Base-by-base conservation (phyloP, 2,888 invertebrate species). In the Zygaena filipendulae region DNA sequence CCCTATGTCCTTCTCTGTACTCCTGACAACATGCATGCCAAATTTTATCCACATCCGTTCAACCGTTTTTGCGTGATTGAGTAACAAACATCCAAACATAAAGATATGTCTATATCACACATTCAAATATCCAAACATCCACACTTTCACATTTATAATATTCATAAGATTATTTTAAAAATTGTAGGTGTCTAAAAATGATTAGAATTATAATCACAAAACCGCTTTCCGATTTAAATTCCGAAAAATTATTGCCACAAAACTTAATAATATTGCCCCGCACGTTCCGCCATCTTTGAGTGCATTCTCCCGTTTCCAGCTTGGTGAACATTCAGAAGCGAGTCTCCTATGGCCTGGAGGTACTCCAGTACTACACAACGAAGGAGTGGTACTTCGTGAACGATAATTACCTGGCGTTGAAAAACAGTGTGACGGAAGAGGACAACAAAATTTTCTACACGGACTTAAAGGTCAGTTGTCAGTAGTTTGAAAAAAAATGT, bases 321-420 rank as follows among this genome's bases (percentile, higher is more conserved):
- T 77, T 90, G 77, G 80, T 89, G 1, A 82, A 82, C 37, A 75
- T 85, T 4, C 88, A 89, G 50, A 81, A 82, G 25, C 80, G 83
- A 11, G 84, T 89, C 18, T 77, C 72, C 30, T 81, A 80, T 31
- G 89, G 89, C 0, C 55, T 88, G 5, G 81, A 84, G 33, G 83
- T 92, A 0, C 67, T 94, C 0, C 86, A 90, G 43, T 93, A 91
- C 61, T 94, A 94, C 69, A 92, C 92, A 0, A 88, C 87, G 1
- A 86, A 90, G 41, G 82, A 88, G 32, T 96, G 96, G 96, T 67
- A 82, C 21, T 93, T 94, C 54, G 80, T 68, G 25, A 88, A 86
- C 35, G 82, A 87, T 6, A 84, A 85, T 36, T 81, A 86, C 32
- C 30, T 66, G 1, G 59, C 81, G 1, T 59, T 91, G 3, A 70